A percentile compares a stretch with the other conserved stretches of the same genome.
These are phyloP conservation scores for Drosophila mettleri DNA, from an alignment of 2,888 invertebrate genomes.

Conservation along the genomic window DNA sequence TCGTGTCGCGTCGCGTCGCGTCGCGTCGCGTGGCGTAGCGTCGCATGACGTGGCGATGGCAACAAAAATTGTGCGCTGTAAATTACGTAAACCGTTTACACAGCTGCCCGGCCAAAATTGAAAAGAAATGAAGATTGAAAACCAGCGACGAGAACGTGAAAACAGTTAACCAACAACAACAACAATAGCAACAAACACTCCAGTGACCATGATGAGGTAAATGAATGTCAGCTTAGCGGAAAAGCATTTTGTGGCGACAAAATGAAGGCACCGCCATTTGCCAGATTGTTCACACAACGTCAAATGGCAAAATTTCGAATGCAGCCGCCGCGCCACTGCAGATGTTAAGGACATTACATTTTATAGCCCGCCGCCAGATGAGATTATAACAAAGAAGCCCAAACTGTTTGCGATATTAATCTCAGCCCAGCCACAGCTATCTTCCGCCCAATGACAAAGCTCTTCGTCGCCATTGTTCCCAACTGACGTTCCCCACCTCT, in stretches of 20 bases:
- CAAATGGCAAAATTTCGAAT: slow-evolving; percentile 5
- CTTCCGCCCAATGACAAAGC: not conserved
- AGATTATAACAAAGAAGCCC: slow-evolving; percentile 6
- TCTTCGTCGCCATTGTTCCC: not conserved
- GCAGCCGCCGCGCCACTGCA: slow-evolving; percentile 18
- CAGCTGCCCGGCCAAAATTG: slow-evolving; percentile 22
- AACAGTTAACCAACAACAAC: slow-evolving; percentile 15
- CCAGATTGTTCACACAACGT: not conserved
- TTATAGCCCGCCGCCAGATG: slow-evolving; percentile 14
- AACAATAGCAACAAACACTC: not conserved
- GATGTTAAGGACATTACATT: slow-evolving; percentile 19
- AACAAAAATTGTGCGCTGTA: slow-evolving; percentile 12
- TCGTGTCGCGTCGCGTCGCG: not conserved
- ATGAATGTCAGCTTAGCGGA: slow-evolving; percentile 37
- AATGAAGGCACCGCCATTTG: slow-evolving; percentile 7
- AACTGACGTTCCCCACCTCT: not conserved
- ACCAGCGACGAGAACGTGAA: slow-evolving; percentile 13
- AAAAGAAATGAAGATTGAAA: slow-evolving; percentile 22
- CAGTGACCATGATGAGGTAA: slow-evolving; percentile 24
- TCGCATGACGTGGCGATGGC: not conserved
- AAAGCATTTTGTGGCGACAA: slow-evolving; percentile 6
- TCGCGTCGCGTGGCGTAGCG: not conserved
- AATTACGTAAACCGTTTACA: slow-evolving; percentile 33
- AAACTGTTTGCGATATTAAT: slow-evolving; percentile 2
- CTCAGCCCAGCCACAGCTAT: not conserved